Base-by-base conservation (phyloP, 2,888 invertebrate genomes). In the Cotesia congregata region DNA sequence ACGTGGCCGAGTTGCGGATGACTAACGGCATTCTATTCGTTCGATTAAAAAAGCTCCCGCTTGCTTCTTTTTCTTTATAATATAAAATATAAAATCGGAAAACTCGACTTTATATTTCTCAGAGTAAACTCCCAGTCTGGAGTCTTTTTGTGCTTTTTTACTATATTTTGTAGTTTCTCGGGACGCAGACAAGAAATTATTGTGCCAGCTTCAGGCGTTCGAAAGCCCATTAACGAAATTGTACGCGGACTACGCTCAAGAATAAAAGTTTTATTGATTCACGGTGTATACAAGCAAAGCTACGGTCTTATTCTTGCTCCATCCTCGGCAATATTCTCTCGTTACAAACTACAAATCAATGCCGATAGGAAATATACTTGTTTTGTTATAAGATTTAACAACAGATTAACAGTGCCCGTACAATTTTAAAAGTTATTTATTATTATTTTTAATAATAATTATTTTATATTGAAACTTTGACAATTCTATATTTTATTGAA, bases 181-280 rank as follows among this genome's bases (percentile, higher is more conserved):
- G 12, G 4, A 30, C 30, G 50, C 12, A 50, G 50, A 50, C 50
- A 50, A 61, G 74, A 75, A 75, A 61, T 75, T 61, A 75, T 75
- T 75, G 62, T 75, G 59, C 74, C 68, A 67, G 72, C 38, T 62
- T 39, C 39, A 65, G 72, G 65, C 65, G 60, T 75, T 79, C 70
- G 77, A 67, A 75, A 79, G 62, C 59, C 77, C 75, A 77, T 79
- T 77, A 79, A 77, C 76, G 67, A 75, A 77, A 78, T 78, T 77
- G 78, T 59, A 64, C 6, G 20, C 61, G 15, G 67, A 60, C 50
- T 50, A 50, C 50, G 50, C 12, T 50, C 9, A 50, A 50, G 50
- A 59, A 50, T 60, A 70, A 70, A 65, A 62, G 15, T 40, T 41
- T 30, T 7, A n/a, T 50, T 20, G 7, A 50, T 50, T 50, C 12